Conservation (phyloP, 2,113 vertebrate genomes). For the Lasiurus borealis region DNA sequence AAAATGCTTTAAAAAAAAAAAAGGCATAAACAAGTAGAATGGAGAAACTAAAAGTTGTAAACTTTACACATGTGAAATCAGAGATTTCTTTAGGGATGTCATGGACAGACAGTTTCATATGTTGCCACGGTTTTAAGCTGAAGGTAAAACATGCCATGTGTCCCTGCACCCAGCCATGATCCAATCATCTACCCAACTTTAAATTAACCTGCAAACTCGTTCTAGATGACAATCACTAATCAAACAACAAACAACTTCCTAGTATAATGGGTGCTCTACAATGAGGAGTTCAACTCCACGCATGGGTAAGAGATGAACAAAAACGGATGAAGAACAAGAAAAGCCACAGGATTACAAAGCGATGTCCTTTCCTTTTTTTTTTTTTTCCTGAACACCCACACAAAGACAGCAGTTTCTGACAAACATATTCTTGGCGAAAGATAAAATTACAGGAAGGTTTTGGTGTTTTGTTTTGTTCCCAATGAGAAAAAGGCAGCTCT, state of each 20-base stretch:
- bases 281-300: constrained; percentile 68
- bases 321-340: constrained; percentile 76
- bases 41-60: neutral
- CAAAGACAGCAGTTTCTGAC: constrained; percentile 85
- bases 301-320: constrained; percentile 68
- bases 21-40: neutral
- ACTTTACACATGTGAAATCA: neutral
- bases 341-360: constrained; percentile 83
- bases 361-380: constrained; percentile 79
- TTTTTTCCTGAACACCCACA: constrained; percentile 85
- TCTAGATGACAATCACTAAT: neutral
- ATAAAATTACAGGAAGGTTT: constrained; percentile 81
- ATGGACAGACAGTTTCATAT: too few species aligned
- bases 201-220: neutral
- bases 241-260: neutral
- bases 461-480: neutral
- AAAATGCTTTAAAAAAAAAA: too few species aligned
- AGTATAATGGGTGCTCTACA: neutral
- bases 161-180: neutral
- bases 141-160: neutral
- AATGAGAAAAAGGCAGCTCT: constrained; percentile 76
- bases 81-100: neutral
- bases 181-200: neutral
- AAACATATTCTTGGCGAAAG: constrained; percentile 85
- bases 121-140: neutral